A percentile compares a stretch with the other conserved stretches of the same genome.
Conservation (phyloP, 2,113 vertebrate species). For the Oxyruncus cristatus region DNA sequence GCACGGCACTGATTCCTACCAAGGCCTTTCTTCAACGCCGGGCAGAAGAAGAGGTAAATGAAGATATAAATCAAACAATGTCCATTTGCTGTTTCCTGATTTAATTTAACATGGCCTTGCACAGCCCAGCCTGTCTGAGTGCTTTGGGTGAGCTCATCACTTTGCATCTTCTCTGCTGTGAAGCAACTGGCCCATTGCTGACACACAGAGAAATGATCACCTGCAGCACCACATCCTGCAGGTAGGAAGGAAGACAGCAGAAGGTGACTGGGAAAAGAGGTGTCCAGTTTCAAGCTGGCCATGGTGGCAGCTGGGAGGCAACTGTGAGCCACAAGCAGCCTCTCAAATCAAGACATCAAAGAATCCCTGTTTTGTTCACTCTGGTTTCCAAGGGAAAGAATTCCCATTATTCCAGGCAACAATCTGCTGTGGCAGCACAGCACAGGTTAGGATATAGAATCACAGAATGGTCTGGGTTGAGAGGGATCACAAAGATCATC, state of each 20-base stretch:
- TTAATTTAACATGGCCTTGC: not conserved
- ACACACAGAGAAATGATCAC: not conserved
- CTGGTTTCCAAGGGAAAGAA: not conserved
- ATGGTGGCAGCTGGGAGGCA: not conserved
- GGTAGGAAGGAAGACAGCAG: not conserved
- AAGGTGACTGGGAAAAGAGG: not conserved
- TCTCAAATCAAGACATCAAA: not conserved
- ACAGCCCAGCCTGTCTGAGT: accelerated
- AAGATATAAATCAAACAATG: not conserved
- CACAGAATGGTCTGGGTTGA: not conserved
- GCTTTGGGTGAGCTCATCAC: not conserved
- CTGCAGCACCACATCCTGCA: not conserved
- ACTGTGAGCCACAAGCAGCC: not conserved
- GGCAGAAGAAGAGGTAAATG: not conserved
- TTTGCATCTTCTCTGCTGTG: not conserved
- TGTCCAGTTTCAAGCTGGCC: not conserved
- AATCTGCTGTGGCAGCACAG: not conserved
- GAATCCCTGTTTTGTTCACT: not conserved
- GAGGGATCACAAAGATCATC: not conserved
- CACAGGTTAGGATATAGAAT: not conserved
- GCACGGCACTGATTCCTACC: not conserved
- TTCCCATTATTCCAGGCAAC: not conserved
- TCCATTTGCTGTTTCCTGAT: not conserved
- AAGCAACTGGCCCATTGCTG: not conserved
- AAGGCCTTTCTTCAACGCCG: not conserved